Evolutionary conservation across 2,113 vertebrate species (phyloP), one percentile per base, ranked within the genome.

Genomic region (Tetraodon nigroviridis): DNA sequence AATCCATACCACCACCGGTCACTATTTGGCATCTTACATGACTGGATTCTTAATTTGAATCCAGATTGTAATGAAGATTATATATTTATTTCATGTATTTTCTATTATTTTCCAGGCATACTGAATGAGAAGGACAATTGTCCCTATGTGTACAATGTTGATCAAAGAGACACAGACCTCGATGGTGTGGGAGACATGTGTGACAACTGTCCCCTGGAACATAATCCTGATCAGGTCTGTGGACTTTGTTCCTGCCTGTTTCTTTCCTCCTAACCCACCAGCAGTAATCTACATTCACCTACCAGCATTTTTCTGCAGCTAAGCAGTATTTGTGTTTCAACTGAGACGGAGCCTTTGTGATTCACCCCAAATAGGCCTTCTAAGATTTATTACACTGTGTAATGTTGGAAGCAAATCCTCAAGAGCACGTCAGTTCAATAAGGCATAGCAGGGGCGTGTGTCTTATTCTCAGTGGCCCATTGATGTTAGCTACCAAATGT

Each of bases 111-210:
- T 18, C 15, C 74, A 99, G 97, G 94, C 7, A 95, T 99, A 76
- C 85, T 98, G 73, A 99, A 99, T 67, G 96, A 98, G 84, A 90
- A 80, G 44, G 97, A 99, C 82, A 99, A 99, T 83, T 99, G 97
- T 71, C 93, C 96, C 0, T 93, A 94, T 22, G 92, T 99, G 58
- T 99, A 99, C 87, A 99, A 99, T 1, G 93, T 97, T 53, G 95
- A 99, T 84, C 97, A 99, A 84, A 92, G 82, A 62, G 97, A 99
- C 85, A 95, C 95, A 2, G 97, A 99, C 60, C 84, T 95, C 74
- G 97, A 99, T 49, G 97, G 97, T 22, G 94, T 98, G 70, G 97
- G 97, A 82, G 97, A 99, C 84, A 96, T 98, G 81, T 99, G 97
- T 69, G 97, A 99, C 82, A 99, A 99, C 84, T 99, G 97, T 67